phyloP scores from a whole-genome alignment of 2,113 vertebrate species.

The Melozone crissalis region DNA sequence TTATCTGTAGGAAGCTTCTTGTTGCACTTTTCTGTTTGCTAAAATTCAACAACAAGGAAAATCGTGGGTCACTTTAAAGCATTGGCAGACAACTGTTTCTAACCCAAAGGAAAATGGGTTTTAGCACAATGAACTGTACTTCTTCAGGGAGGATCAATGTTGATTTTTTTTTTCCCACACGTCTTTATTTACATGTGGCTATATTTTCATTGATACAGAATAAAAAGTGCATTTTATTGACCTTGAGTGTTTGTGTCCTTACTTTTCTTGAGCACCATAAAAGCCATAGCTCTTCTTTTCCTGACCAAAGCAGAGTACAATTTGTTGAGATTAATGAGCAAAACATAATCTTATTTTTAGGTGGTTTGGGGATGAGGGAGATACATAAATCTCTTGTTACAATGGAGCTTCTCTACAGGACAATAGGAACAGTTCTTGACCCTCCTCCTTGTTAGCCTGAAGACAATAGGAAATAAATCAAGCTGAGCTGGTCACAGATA shows the following conservation, averaged over 20 bases:
- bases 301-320: background rate
- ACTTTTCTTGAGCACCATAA: background rate
- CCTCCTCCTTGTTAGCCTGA: background rate
- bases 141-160: slow-evolving; percentile 78
- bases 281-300: background rate
- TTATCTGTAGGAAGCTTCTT: slow-evolving; percentile 50
- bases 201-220: slow-evolving; percentile 81
- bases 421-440: background rate
- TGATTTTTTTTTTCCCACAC: slow-evolving; percentile 64
- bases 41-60: slow-evolving; percentile 43
- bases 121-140: slow-evolving; percentile 81
- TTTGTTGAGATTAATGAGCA: slow-evolving; percentile 11
- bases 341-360: slow-evolving; percentile 15
- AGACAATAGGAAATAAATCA: slow-evolving; percentile 22
- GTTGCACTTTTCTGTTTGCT: slow-evolving; percentile 57
- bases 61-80: slow-evolving; percentile 58
- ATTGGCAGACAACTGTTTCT: slow-evolving; percentile 74
- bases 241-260: background rate
- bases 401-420: background rate
- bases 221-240: slow-evolving; percentile 83
- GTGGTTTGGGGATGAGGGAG: background rate
- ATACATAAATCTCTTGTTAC: background rate
- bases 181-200: slow-evolving; percentile 79
- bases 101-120: slow-evolving; percentile 74
- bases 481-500: background rate